These are phyloP conservation scores for Mythimna loreyi DNA, from an alignment of 2,888 invertebrate genomes.

Conservation along the genomic window DNA sequence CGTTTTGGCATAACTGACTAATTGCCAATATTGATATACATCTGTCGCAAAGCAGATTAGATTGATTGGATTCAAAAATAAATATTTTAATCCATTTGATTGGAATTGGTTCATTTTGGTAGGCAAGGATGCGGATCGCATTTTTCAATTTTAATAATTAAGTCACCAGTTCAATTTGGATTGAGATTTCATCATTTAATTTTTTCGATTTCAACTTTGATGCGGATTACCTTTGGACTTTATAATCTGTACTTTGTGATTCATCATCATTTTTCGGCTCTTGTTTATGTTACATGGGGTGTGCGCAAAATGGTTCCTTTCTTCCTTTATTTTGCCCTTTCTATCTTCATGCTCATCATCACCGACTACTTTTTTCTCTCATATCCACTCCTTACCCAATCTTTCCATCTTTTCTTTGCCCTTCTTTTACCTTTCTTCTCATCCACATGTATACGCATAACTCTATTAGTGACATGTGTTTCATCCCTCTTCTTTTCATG, in stretches of 20 bases:
- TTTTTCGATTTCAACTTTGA: constrained; percentile 7
- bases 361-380: no score
- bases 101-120: constrained; percentile 24
- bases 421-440: no score
- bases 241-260: neutral
- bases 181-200: neutral
- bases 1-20: constrained; percentile 15
- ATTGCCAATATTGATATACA: constrained; percentile 38
- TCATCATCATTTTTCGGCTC: neutral
- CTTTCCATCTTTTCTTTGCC: no score
- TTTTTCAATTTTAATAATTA: constrained; percentile 17
- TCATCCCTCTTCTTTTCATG: neutral
- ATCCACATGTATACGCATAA: no score
- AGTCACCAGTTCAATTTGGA: neutral
- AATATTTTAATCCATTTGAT: constrained; percentile 43
- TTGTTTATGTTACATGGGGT: no score
- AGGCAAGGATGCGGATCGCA: constrained; percentile 12
- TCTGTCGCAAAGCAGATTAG: constrained; percentile 36
- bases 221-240: constrained; percentile 1
- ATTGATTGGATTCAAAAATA: constrained; percentile 38
- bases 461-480: no score
- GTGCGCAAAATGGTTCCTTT: no score
- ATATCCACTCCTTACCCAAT: no score
- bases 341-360: no score
- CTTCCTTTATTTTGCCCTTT: no score